Percentiles rank a stretch among this genome's conserved stretches.
Conservation (phyloP, 2,888 invertebrate species). For the Campaea margaritaria region DNA sequence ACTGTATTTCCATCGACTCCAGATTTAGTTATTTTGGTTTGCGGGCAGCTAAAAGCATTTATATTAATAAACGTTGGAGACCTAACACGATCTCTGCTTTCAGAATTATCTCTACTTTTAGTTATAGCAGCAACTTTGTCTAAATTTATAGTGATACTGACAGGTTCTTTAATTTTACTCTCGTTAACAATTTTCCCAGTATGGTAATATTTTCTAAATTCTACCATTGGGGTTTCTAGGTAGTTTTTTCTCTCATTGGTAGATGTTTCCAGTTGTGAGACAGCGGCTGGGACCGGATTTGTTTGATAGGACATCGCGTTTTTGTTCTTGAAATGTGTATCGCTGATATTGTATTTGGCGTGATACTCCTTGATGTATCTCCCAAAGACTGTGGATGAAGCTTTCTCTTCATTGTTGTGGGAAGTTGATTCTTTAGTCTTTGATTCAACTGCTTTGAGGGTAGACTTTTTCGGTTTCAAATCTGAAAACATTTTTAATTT, state of each 20-base stretch:
- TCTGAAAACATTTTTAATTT: slow-evolving; percentile 40
- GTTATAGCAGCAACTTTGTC: neutral
- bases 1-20: too few relatives aligned
- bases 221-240: slow-evolving; percentile 67
- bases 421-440: slow-evolving; percentile 28
- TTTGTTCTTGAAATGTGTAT: slow-evolving; percentile 52
- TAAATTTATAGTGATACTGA: neutral
- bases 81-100: neutral
- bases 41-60: neutral
- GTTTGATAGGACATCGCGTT: slow-evolving; percentile 42
- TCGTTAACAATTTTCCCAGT: slow-evolving; percentile 37
- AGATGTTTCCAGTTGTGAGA: slow-evolving; percentile 25
- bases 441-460: slow-evolving; percentile 36
- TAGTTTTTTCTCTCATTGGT: slow-evolving; percentile 48
- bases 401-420: slow-evolving; percentile 27
- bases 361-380: slow-evolving; percentile 60
- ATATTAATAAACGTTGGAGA: neutral
- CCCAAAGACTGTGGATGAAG: neutral
- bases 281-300: slow-evolving; percentile 54
- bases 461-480: slow-evolving; percentile 37
- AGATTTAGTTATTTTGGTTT: neutral
- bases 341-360: slow-evolving; percentile 49
- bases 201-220: slow-evolving; percentile 72
- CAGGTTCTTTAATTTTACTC: too few relatives aligned
- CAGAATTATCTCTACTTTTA: neutral